Percentiles rank a stretch among this genome's conserved stretches.
Evolutionary conservation across 2,113 vertebrate species (phyloP).

Genomic region (Sorex fumeus): DNA sequence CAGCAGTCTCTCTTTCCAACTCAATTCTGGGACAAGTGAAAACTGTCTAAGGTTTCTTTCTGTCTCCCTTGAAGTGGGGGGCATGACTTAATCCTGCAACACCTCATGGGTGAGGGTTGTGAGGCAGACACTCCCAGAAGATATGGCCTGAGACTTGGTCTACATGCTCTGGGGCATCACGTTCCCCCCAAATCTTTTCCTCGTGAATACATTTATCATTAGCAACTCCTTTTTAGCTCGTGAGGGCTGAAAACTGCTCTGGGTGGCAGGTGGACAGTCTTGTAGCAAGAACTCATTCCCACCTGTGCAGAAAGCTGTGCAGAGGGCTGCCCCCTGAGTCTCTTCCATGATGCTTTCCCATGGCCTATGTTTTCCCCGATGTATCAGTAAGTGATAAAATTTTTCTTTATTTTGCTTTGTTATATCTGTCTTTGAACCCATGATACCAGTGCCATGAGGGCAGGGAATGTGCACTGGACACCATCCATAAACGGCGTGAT

Average conservation of each 20-base stretch:
- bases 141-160: background rate
- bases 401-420: background rate
- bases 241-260: background rate
- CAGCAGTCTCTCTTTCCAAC: background rate
- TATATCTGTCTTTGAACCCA: background rate
- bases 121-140: background rate
- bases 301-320: background rate
- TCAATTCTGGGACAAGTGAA: background rate
- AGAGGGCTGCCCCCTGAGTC: background rate
- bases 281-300: background rate
- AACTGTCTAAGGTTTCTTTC: background rate
- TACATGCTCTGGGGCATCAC: background rate
- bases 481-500: background rate
- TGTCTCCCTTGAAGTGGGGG: background rate
- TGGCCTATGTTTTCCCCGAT: too few relatives aligned
- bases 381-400: too few relatives aligned
- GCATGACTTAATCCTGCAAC: background rate
- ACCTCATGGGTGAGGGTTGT: accelerated
- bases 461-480: accelerated
- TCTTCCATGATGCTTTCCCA: background rate
- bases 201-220: background rate
- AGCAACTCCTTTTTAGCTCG: background rate
- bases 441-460: background rate
- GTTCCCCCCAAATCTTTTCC: background rate
- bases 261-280: background rate